These are phyloP conservation scores for Pogoniulus pusillus DNA, from an alignment of 2,797 vertebrate genomes.

Conservation along the genomic window DNA sequence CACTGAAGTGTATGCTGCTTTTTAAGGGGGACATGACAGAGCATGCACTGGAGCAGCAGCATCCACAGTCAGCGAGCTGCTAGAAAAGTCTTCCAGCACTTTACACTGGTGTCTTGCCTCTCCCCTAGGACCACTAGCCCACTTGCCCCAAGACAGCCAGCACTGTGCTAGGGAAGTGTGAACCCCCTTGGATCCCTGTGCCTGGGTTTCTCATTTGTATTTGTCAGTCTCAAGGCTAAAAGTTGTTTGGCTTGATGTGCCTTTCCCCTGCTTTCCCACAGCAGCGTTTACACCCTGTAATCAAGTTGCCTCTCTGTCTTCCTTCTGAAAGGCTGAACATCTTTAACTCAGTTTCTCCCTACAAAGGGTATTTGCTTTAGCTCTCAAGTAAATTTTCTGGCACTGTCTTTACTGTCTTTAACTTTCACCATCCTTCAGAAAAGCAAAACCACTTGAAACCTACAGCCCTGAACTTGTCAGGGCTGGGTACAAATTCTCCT, in stretches of 20 bases:
- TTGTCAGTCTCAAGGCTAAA: neutral
- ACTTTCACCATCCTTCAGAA: neutral
- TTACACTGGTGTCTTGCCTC: neutral
- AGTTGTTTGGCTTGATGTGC: neutral
- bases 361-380: neutral
- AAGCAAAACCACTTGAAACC: neutral
- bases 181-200: rapidly evolving
- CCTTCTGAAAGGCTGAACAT: constrained; percentile 1
- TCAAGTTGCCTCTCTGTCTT: constrained; percentile 12
- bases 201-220: neutral
- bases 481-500: neutral
- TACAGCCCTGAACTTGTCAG: neutral
- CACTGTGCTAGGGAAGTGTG: neutral
- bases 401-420: neutral
- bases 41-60: neutral
- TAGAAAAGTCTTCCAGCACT: neutral
- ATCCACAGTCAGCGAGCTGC: neutral
- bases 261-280: neutral
- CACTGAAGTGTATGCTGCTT: neutral
- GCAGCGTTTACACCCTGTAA: constrained; percentile 1
- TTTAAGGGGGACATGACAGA: neutral
- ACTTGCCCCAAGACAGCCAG: neutral
- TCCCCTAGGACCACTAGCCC: neutral
- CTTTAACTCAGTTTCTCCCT: neutral
- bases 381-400: neutral